Conservation (phyloP, 2,797 vertebrate genomes). For the Syngnathus acus region DNA sequence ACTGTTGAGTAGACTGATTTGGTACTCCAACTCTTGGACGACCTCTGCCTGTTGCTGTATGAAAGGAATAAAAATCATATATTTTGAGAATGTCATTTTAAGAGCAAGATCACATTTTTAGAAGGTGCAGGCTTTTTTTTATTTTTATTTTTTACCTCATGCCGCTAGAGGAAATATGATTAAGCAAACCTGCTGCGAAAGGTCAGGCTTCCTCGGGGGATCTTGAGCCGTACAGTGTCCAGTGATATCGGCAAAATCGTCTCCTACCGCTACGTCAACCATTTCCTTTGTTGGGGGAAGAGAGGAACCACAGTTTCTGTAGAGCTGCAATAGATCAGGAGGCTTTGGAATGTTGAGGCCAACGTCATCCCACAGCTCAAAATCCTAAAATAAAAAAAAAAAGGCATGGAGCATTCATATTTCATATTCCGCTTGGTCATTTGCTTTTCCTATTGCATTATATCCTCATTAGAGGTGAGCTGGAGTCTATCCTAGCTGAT, state of each 20-base stretch:
- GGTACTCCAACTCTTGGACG: conserved; percentile 92
- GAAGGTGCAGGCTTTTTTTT: background rate
- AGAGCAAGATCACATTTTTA: background rate
- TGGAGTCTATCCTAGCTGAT: background rate
- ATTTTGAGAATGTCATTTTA: background rate
- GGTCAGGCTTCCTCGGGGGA: conserved; percentile 55
- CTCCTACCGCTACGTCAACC: conserved; percentile 78
- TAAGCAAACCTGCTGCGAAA: conserved; percentile 49
- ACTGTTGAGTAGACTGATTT: conserved; percentile 86
- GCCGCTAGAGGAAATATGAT: background rate
- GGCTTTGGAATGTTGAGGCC: conserved; percentile 97
- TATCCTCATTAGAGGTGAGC: background rate
- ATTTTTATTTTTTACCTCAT: background rate
- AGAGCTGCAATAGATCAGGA: conserved; percentile 89
- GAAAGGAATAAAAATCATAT: background rate
- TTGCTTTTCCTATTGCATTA: background rate
- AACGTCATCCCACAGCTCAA: conserved; percentile 98
- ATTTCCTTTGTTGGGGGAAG: conserved; percentile 70
- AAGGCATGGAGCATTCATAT: too few species aligned
- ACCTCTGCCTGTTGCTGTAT: conserved; percentile 78
- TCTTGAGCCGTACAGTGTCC: conserved; percentile 59
- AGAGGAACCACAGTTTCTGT: conserved; percentile 85
- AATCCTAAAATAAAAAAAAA: conserved; percentile 74
- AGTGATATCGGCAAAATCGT: conserved; percentile 78
- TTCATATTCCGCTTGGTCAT: too few species aligned